Conservation (phyloP, 2,113 vertebrate species). For the Oncorhynchus gorbuscha region DNA sequence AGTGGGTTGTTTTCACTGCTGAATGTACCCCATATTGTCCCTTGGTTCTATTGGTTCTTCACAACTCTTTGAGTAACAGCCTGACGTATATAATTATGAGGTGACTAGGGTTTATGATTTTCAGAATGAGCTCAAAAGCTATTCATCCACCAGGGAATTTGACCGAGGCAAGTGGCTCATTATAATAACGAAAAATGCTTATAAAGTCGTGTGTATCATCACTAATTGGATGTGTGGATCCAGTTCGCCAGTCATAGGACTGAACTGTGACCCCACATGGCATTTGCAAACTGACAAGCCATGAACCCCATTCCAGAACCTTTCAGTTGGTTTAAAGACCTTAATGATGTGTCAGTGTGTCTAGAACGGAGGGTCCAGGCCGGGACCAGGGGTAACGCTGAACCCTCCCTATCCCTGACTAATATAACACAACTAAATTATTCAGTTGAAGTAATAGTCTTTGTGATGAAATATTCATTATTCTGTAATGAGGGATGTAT, state of each 20-base stretch:
- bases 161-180: slow-evolving; percentile 33
- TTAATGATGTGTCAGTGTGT: slow-evolving; percentile 60
- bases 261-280: slow-evolving; percentile 52
- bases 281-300: slow-evolving; percentile 54
- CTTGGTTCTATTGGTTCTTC: background rate
- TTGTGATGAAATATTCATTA: slow-evolving; percentile 72
- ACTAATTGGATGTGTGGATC: slow-evolving; percentile 59
- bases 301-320: slow-evolving; percentile 53
- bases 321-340: slow-evolving; percentile 52
- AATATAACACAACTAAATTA: slow-evolving; percentile 73
- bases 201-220: slow-evolving; percentile 37
- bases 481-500: slow-evolving; percentile 71
- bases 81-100: slow-evolving; percentile 12
- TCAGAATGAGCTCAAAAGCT: slow-evolving; percentile 52
- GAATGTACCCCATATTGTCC: background rate
- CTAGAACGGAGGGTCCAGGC: slow-evolving; percentile 60
- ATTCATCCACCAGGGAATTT: slow-evolving; percentile 25
- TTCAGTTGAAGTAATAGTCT: slow-evolving; percentile 75
- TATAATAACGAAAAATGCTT: slow-evolving; percentile 46
- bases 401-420: slow-evolving; percentile 57
- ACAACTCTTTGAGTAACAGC: slow-evolving; percentile 34
- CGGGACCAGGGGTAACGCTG: slow-evolving; percentile 37
- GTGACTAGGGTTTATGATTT: slow-evolving; percentile 29
- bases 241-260: slow-evolving; percentile 44
- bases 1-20: background rate